These are phyloP conservation scores for Parazoanthus darwini DNA, from an alignment of 92 coral and sea anemone species.

Conservation along the genomic window DNA sequence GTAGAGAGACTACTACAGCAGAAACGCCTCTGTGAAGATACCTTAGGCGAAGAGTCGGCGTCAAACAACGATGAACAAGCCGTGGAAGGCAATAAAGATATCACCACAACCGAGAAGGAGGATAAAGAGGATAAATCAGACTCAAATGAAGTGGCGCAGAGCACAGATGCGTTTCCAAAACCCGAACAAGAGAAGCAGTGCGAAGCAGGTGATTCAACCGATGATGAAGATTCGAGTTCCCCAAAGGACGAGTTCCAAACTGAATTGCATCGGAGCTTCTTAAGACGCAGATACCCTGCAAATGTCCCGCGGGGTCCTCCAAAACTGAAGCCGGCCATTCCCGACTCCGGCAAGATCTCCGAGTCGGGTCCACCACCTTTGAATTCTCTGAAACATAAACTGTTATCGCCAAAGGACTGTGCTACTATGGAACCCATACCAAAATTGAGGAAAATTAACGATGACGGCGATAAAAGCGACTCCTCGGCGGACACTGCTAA, in stretches of 20 bases:
- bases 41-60: conserved; percentile 51
- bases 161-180: conserved; percentile 25
- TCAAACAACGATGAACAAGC: conserved; percentile 50
- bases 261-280: conserved; percentile 78
- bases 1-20: conserved; percentile 88
- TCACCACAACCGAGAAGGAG: conserved; percentile 25
- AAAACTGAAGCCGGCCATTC: conserved; percentile 75
- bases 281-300: conserved; percentile 77
- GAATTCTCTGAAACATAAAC: conserved; percentile 69
- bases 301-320: conserved; percentile 86
- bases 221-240: conserved; percentile 65
- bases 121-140: conserved; percentile 23
- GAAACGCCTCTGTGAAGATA: conserved; percentile 78
- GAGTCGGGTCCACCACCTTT: conserved; percentile 61
- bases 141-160: conserved; percentile 42
- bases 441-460: conserved; percentile 73
- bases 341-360: conserved; percentile 46
- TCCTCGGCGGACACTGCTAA: conserved; percentile 40
- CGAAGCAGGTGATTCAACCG: conserved; percentile 46
- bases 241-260: conserved; percentile 66
- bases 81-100: conserved; percentile 51
- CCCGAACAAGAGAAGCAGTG: conserved; percentile 22
- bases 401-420: conserved; percentile 65
- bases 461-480: conserved; percentile 61
- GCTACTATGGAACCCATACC: conserved; percentile 78